Conservation (phyloP, 2,113 vertebrate genomes). For the Mormyrus lacerda region DNA sequence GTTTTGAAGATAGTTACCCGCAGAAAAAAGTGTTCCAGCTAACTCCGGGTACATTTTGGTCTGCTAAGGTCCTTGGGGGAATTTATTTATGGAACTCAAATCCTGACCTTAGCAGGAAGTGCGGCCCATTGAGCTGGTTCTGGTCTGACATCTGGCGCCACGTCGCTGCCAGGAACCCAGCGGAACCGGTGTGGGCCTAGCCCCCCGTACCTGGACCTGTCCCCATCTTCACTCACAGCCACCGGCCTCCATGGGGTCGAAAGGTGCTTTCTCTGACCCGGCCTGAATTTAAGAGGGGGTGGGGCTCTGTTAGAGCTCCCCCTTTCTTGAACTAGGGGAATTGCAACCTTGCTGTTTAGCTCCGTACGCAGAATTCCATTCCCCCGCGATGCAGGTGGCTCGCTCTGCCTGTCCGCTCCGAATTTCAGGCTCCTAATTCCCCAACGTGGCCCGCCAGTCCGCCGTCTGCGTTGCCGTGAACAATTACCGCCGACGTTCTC, state of each 20-base stretch:
- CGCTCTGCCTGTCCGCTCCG: not conserved
- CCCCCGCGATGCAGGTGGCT: not conserved
- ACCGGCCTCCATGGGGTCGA: not conserved
- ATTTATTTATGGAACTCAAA: constrained; percentile 59
- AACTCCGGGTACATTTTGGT: constrained; percentile 11
- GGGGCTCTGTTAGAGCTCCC: not conserved
- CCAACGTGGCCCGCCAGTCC: constrained; percentile 5
- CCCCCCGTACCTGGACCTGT: constrained; percentile 44
- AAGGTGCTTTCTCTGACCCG: not conserved
- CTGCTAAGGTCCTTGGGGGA: constrained; percentile 40
- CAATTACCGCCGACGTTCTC: constrained; percentile 18
- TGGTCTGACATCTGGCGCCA: constrained; percentile 68
- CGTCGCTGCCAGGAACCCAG: constrained; percentile 61
- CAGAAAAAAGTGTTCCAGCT: not conserved
- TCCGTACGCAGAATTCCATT: not conserved
- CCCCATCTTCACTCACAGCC: constrained; percentile 4
- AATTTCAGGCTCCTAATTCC: constrained; percentile 10
- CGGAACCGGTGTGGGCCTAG: constrained; percentile 48
- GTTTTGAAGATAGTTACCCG: not conserved
- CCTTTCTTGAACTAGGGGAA: not conserved
- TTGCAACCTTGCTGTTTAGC: not conserved
- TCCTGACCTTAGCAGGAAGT: constrained; percentile 50
- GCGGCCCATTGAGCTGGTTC: constrained; percentile 59
- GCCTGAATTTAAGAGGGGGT: not conserved
- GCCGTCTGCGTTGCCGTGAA: constrained; percentile 2